Percentiles rank a stretch among this genome's conserved stretches.
phyloP scores from a whole-genome alignment of 2,888 invertebrate genomes.

The Calephelis perditalis region DNA sequence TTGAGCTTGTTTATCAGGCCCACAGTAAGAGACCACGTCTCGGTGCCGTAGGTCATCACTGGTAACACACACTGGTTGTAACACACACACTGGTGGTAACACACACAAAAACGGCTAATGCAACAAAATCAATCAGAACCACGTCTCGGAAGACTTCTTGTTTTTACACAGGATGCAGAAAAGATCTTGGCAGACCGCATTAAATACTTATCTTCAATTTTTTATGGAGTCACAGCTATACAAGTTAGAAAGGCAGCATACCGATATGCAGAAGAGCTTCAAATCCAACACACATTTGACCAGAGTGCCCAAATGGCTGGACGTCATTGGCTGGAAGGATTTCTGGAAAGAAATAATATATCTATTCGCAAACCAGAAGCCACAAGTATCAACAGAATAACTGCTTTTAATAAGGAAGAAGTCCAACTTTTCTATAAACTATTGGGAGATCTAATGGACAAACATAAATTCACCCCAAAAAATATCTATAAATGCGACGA shows the following conservation, averaged over 20 bases:
- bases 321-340: slow-evolving; percentile 29
- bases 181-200: slow-evolving; percentile 27
- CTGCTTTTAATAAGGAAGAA: slow-evolving; percentile 31
- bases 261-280: slow-evolving; percentile 29
- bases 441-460: slow-evolving; percentile 33
- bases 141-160: slow-evolving; percentile 31
- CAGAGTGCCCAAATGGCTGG: slow-evolving; percentile 18
- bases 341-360: slow-evolving; percentile 29
- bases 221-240: slow-evolving; percentile 29
- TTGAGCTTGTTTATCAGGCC: no score
- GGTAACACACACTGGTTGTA: no score
- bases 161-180: slow-evolving; percentile 31
- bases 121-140: slow-evolving; percentile 28
- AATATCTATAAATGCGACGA: slow-evolving; percentile 53
- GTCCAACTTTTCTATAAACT: slow-evolving; percentile 32
- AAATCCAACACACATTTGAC: slow-evolving; percentile 31
- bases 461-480: slow-evolving; percentile 32
- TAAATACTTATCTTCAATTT: slow-evolving; percentile 26
- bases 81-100: no score
- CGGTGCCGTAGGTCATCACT: no score
- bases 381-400: slow-evolving; percentile 34
- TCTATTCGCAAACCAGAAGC: slow-evolving; percentile 24
- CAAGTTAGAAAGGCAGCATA: slow-evolving; percentile 28
- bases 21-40: no score
- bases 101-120: no score